Evolutionary conservation across 2,888 invertebrate genomes (phyloP).

Genomic region (Hemistola chrysoprasaria): DNA sequence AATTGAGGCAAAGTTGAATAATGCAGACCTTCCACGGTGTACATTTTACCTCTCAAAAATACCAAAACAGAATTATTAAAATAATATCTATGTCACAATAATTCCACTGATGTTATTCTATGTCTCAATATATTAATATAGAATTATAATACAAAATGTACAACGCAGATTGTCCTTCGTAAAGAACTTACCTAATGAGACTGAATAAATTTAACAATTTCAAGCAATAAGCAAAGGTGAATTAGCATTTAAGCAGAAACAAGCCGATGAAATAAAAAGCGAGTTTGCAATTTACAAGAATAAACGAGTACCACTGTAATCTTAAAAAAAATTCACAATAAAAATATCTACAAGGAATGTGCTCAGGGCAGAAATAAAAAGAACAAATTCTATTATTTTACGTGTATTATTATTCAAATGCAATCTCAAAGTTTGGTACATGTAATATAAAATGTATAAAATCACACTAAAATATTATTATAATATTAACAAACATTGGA

Average conservation of each 20-base stretch:
- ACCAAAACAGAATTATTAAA: no score
- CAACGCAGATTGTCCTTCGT: no score
- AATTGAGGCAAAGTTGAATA: no score
- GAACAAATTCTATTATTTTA: constrained; percentile 49
- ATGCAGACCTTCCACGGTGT: no score
- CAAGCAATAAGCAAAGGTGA: constrained; percentile 5
- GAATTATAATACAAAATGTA: no score
- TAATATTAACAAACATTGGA: constrained; percentile 53
- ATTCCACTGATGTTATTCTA: no score
- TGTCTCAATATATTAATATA: no score
- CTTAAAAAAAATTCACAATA: background rate
- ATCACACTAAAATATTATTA: constrained; percentile 56
- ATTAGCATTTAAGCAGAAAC: constrained; percentile 14
- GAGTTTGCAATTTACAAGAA: background rate
- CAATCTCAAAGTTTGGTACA: constrained; percentile 79
- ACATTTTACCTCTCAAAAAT: no score
- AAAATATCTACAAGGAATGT: background rate
- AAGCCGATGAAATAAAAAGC: constrained; percentile 19
- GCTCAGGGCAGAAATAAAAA: constrained; percentile 34
- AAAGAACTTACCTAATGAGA: constrained; percentile 36
- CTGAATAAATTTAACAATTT: constrained; percentile 38
- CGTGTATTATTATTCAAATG: constrained; percentile 71
- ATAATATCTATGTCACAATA: no score
- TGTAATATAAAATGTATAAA: constrained; percentile 79
- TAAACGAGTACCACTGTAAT: background rate